Evolutionary conservation across 2,797 vertebrate species (phyloP), one percentile per base, ranked within the genome.

Genomic region (Hozukius guyotensis): DNA sequence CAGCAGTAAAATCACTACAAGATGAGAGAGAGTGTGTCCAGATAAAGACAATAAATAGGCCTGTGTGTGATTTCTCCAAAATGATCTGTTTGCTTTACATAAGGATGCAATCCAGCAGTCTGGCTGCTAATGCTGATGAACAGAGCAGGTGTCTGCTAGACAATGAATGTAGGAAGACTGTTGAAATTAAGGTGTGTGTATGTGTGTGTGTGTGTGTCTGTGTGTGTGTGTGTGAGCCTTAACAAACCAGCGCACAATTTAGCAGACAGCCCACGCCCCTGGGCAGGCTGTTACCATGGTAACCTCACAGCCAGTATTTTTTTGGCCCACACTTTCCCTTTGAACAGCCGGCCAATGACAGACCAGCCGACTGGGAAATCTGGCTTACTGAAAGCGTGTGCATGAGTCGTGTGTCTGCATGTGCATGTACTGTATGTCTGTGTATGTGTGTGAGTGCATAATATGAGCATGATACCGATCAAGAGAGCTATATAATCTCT

Each of bases 281-380:
- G 91, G 90, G 91, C 89, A 92, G 94, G 89, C 93, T 92, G 94
- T 95, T 94, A 86, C 94, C 87, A 93, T 94, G 86, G 93, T 78
- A 95, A 95, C 92, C 86, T 90, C 92, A 90, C 89, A 93, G 93
- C 93, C 91, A 92, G 89, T 85, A 79, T 91, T 92, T 89, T 88
- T 90, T 91, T 94, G 92, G 92, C 90, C 85, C 77, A 76, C 87
- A 87, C 81, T 90, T 88, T 93, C 81, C 84, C 88, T 94, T 94
- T 94, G 92, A 94, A 94, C 92, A 94, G 90, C 89, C 92, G 91
- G 92, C 93, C 93, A 92, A 93, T 86, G 91, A 92, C 92, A 92
- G 92, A 92, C 87, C 85, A 88, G 92, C 86, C 85, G 88, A 93
- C 90, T 86, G 91, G 84, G 91, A 93, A 93, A 93, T 92, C 90